phyloP scores from a whole-genome alignment of 2,888 invertebrate species.

The Schrankia costaestrigalis region DNA sequence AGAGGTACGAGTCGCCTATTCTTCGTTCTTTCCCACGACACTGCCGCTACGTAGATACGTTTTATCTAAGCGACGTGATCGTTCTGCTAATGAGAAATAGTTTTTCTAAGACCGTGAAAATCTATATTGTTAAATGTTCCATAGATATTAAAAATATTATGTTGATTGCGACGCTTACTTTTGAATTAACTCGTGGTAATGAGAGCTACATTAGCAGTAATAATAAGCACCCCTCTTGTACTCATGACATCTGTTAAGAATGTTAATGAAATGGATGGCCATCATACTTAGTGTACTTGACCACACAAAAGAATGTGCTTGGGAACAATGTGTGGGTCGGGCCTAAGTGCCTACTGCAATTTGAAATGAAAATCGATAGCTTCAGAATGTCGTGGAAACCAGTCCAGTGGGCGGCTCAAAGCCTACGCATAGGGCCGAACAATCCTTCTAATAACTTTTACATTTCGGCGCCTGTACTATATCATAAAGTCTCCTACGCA shows the following conservation, averaged over 20 bases:
- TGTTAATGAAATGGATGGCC: slow-evolving; percentile 49
- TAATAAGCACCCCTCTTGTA: too few species aligned
- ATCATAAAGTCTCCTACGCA: slow-evolving; percentile 46
- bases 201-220: too few species aligned
- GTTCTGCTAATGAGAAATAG: slow-evolving; percentile 60
- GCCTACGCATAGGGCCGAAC: slow-evolving; percentile 56
- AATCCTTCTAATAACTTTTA: slow-evolving; percentile 48
- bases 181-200: too few species aligned
- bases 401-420: slow-evolving; percentile 64
- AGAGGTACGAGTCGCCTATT: slow-evolving; percentile 62
- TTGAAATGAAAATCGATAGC: slow-evolving; percentile 74
- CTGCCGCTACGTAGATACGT: slow-evolving; percentile 52
- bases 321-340: slow-evolving; percentile 58
- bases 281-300: slow-evolving; percentile 46
- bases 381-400: slow-evolving; percentile 62
- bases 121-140: too few species aligned
- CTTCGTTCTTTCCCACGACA: slow-evolving; percentile 72
- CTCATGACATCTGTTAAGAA: slow-evolving; percentile 26
- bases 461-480: slow-evolving; percentile 42
- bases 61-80: slow-evolving; percentile 66
- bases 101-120: slow-evolving; percentile 58
- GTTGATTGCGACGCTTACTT: too few species aligned
- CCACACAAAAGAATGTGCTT: slow-evolving; percentile 57
- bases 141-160: too few species aligned
- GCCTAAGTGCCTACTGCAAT: slow-evolving; percentile 58